phyloP scores from a whole-genome alignment of 2,113 vertebrate species.

The Romanogobio albipinnatus region DNA sequence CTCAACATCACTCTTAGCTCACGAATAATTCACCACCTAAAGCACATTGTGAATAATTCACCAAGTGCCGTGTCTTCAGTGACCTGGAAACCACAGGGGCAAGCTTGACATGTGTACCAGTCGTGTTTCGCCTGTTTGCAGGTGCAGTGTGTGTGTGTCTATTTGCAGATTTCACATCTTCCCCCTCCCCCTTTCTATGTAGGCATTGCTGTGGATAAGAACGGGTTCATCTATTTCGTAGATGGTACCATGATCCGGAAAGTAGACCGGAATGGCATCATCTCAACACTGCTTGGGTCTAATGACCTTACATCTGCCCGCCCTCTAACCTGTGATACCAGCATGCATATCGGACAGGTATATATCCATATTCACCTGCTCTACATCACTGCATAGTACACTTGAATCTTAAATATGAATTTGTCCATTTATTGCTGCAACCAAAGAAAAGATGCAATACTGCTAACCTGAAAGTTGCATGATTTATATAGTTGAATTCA shows the following conservation, averaged over 20 bases:
- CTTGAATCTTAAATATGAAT: background rate
- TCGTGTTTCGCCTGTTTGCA: conserved; percentile 39
- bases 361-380: background rate
- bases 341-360: conserved; percentile 99
- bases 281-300: conserved; percentile 95
- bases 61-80: conserved; percentile 31
- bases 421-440: background rate
- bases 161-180: conserved; percentile 27
- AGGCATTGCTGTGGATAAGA: conserved; percentile 96
- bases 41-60: conserved; percentile 60
- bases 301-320: conserved; percentile 95
- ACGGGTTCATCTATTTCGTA: conserved; percentile 96
- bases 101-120: conserved; percentile 51
- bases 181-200: conserved; percentile 39
- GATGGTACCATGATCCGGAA: conserved; percentile 98
- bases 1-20: conserved; percentile 27
- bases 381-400: background rate
- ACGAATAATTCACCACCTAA: conserved; percentile 56
- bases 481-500: background rate
- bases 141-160: conserved; percentile 49
- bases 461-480: background rate
- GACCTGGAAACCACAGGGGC: conserved; percentile 55
- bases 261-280: conserved; percentile 97
- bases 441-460: background rate
- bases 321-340: conserved; percentile 96